phyloP scores from a whole-genome alignment of 1,140 invertebrate species.

The Monomorium pharaonis region DNA sequence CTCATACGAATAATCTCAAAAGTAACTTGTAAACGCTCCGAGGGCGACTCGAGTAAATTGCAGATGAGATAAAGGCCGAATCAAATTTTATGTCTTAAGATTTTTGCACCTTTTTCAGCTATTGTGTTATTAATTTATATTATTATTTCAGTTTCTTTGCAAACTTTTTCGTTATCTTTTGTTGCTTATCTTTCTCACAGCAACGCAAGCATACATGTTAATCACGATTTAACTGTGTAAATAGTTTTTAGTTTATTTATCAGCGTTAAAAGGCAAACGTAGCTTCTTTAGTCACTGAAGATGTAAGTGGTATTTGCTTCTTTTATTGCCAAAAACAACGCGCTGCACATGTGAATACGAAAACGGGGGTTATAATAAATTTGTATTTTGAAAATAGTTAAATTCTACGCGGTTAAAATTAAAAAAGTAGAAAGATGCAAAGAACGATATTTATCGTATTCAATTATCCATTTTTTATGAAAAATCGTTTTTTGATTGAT shows the following conservation, averaged over 20 bases:
- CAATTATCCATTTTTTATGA: neutral
- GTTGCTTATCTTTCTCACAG: neutral
- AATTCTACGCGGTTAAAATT: neutral
- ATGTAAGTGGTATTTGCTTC: neutral
- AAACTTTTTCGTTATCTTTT: neutral
- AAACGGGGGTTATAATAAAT: neutral
- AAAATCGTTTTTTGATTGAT: neutral
- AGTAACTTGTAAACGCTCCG: conserved; percentile 19
- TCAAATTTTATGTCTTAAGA: neutral
- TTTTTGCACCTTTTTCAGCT: neutral
- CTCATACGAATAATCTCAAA: conserved; percentile 27
- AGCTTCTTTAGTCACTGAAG: neutral
- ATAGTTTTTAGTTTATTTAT: neutral
- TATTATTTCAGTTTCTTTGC: neutral
- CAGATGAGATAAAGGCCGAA: neutral
- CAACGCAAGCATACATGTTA: neutral
- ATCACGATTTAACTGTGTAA: neutral
- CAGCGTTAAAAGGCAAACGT: neutral
- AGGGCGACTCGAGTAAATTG: neutral
- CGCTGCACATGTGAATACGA: neutral
- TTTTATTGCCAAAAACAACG: neutral
- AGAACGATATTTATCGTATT: neutral
- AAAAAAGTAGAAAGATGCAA: neutral
- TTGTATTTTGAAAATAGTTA: neutral
- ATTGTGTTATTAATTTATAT: neutral